Evolutionary conservation across 1,140 invertebrate genomes (phyloP), one percentile per base, ranked within the genome.

Genomic region (Ridgeia piscesae): DNA sequence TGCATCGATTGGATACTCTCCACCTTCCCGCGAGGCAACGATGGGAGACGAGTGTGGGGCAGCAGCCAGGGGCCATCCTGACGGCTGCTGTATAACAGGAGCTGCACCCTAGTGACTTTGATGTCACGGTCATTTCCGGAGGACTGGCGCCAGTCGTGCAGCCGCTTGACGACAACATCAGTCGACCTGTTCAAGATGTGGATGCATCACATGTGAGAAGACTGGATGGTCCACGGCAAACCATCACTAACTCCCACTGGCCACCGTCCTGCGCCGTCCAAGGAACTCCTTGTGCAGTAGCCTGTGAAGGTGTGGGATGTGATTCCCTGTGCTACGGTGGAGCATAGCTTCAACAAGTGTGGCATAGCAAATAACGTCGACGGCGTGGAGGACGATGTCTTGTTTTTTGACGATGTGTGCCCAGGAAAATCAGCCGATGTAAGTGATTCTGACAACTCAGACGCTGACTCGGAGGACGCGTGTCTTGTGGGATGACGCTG

Each of bases 131-230:
- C 17, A 92, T 93, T 21, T 92, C 92, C 33, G 92, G 92, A 9
- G 92, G 92, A 9, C 92, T 91, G 34, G 92, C 92, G 48, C n/a
- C 33, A n/a, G 8, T 35, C 1, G 2, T 93, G 27, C 92, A 93
- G 33, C 50, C 92, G 4, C 33, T 91, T 33, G 92, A 93, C 34
- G 92, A 93, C n/a, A 58, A 9, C 31, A 93, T 92, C 92, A 92
- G 92, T 34, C 33, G 34, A 6, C 35, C 92, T 92, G 42, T 92
- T 92, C 34, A 92, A 92, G 42, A 8, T 14, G 33, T 14, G 33
- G 34, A 35, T 90, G 89, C 89, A 27, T 14, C 34, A 34, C 34
- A 8, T 35, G 58, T 77, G 58, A n/a, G 89, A 90, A 11, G 17
- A 90, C 4, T 90, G 89, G 89, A 90, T 90, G 31, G n/a, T 90